phyloP scores from a whole-genome alignment of 2,888 invertebrate species.

The Lithophane semibrunnea region DNA sequence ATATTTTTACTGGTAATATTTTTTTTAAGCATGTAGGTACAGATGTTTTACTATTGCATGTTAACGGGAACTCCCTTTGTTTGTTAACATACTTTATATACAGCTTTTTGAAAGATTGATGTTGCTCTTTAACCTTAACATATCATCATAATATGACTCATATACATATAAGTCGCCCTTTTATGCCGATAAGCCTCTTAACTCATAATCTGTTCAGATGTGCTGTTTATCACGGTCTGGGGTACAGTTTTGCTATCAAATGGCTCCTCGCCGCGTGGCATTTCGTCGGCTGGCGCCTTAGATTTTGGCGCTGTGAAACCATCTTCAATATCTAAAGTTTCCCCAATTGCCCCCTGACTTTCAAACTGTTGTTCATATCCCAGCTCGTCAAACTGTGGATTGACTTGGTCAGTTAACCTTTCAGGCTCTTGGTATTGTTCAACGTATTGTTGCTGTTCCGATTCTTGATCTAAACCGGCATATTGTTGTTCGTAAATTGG shows the following conservation, averaged over 20 bases:
- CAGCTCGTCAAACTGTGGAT: slow-evolving; percentile 50
- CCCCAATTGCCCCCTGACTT: slow-evolving; percentile 68
- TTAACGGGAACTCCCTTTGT: no score
- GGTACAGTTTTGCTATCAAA: slow-evolving; percentile 6
- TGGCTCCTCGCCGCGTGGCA: not conserved
- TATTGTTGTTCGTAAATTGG: slow-evolving; percentile 82
- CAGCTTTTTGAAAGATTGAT: no score
- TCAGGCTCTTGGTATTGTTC: slow-evolving; percentile 46
- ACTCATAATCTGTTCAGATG: slow-evolving; percentile 9
- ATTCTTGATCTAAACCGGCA: slow-evolving; percentile 54
- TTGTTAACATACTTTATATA: no score
- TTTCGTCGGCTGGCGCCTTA: not conserved
- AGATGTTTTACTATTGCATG: no score
- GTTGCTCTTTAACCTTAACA: no score
- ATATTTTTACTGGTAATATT: no score
- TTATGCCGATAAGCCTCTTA: not conserved
- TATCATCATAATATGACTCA: no score
- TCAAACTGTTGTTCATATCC: slow-evolving; percentile 68
- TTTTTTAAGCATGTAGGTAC: no score
- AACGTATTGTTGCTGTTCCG: slow-evolving; percentile 56
- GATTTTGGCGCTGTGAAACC: slow-evolving; percentile 55
- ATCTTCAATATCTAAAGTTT: slow-evolving; percentile 75
- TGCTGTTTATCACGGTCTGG: not conserved
- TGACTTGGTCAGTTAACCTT: slow-evolving; percentile 17
- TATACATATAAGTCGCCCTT: not conserved